Percentiles rank a stretch among this genome's conserved stretches.
phyloP scores from a whole-genome alignment of 1,140 invertebrate species.

The Acromyrmex charruanus region DNA sequence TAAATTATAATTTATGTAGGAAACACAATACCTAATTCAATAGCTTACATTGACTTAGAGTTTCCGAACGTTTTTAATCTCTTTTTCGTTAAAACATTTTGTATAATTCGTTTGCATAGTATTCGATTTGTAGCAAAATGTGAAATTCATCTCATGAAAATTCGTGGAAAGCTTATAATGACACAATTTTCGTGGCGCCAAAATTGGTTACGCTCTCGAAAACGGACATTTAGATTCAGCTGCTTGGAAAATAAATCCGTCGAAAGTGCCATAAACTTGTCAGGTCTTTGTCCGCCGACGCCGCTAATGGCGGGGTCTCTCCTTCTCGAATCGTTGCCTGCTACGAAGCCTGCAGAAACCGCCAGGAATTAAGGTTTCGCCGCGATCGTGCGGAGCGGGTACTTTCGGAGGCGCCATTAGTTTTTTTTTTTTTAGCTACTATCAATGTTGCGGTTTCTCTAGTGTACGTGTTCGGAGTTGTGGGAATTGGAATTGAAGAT shows the following conservation, averaged over 20 bases:
- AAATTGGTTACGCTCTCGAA: conserved; percentile 68
- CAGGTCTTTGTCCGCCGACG: conserved; percentile 75
- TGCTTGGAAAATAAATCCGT: conserved; percentile 78
- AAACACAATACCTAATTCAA: not conserved
- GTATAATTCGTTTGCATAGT: not conserved
- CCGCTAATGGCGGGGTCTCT: conserved; percentile 74
- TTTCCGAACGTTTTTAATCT: not conserved
- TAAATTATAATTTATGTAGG: not conserved
- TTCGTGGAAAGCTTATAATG: not conserved
- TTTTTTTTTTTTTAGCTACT: conserved; percentile 46
- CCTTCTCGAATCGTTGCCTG: conserved; percentile 29
- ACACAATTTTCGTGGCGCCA: conserved; percentile 45
- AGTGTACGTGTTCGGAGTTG: not conserved
- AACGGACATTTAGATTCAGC: conserved; percentile 24
- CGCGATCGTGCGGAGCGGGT: conserved; percentile 21
- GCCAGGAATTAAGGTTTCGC: conserved; percentile 42
- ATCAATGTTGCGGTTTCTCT: conserved; percentile 55
- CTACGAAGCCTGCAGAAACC: conserved; percentile 50
- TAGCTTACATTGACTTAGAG: not conserved
- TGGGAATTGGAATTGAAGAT: conserved; percentile 1
- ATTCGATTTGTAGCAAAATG: not conserved
- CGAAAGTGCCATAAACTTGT: conserved; percentile 81
- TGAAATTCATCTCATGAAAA: not conserved
- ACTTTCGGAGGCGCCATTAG: conserved; percentile 43
- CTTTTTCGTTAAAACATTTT: not conserved